A percentile compares a stretch with the other conserved stretches of the same genome.
Conservation (phyloP, 2,113 vertebrate species). For the Tachuris rubrigastra region DNA sequence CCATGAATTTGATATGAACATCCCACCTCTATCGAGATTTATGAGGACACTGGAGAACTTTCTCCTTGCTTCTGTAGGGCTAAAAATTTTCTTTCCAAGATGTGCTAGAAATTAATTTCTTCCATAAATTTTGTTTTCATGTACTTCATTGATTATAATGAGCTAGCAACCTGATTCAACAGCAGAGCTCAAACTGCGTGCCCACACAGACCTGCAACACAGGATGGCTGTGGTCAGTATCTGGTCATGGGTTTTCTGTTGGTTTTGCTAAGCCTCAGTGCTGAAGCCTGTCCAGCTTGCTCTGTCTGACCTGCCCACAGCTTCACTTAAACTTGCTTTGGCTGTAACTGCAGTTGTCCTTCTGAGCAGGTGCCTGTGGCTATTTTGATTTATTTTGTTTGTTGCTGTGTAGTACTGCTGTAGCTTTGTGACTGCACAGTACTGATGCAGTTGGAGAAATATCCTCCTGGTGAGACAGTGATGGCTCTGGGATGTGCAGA, state of each 20-base stretch:
- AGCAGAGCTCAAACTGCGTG: neutral
- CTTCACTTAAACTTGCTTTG: neutral
- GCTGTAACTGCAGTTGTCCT: neutral
- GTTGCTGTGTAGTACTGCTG: too few species aligned
- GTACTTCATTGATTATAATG: neutral
- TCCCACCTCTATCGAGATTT: neutral
- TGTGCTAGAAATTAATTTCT: neutral
- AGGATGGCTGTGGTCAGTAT: fast-evolving
- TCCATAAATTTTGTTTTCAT: neutral
- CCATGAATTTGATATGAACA: neutral
- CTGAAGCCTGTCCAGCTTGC: neutral
- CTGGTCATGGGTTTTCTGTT: neutral
- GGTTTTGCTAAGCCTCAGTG: neutral
- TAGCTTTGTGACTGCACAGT: neutral
- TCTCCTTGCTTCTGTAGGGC: neutral
- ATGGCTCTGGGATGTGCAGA: neutral
- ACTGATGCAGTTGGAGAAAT: neutral
- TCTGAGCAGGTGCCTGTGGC: neutral
- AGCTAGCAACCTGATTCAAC: neutral
- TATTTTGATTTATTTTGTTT: neutral
- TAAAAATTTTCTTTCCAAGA: neutral
- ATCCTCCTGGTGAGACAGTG: neutral
- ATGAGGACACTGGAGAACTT: neutral
- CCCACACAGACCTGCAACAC: neutral
- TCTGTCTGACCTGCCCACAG: neutral